Evolutionary conservation across 2,888 invertebrate genomes (phyloP), one percentile per base, ranked within the genome.

Genomic region (Acleris literana): DNA sequence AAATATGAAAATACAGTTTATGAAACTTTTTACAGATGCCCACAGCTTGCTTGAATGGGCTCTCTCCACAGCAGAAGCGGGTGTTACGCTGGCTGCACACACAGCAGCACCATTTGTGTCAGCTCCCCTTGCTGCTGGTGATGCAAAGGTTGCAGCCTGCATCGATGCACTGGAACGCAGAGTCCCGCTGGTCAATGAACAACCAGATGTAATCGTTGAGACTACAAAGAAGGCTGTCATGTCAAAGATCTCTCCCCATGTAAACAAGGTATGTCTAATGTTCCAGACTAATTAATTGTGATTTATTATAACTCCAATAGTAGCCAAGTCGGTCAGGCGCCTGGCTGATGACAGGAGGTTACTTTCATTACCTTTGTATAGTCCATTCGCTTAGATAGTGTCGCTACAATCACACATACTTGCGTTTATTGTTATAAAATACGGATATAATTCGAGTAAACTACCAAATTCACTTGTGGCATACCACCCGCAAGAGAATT

Each of bases 31-130:
- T 52, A 1, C 71, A 94, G 95, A 94, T 62, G 94, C 94, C 18
- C 95, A 95, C 79, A 93, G 94, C 5, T 90, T 95, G 59, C 90
- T 95, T 20, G 94, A 94, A 83, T 95, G 95, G 95, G 95, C 95
- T 0, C 85, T 95, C 4, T 94, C 94, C 20, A 94, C 95, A 1
- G 94, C 95, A 1, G 95, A 95, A 76, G 94, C 94, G 1, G 93
- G 95, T 2, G 92, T 95, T 33, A 90, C 94, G 29, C 93, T 94
- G 71, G 95, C 95, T 0, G 93, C 96, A 0, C 92, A 90, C 29
- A 94, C 95, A 3, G 95, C 95, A 0, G 93, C 92, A 1, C 95
- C 95, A 0, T 94, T 94, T 71, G 95, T 95, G 16, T 85, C 90
- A 0, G 78, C 83, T 0, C 91, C 90, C 0, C 75, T 92, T 0